These are phyloP conservation scores for Drosophila quasianomalipes DNA, from an alignment of 2,888 invertebrate species.

Conservation along the genomic window DNA sequence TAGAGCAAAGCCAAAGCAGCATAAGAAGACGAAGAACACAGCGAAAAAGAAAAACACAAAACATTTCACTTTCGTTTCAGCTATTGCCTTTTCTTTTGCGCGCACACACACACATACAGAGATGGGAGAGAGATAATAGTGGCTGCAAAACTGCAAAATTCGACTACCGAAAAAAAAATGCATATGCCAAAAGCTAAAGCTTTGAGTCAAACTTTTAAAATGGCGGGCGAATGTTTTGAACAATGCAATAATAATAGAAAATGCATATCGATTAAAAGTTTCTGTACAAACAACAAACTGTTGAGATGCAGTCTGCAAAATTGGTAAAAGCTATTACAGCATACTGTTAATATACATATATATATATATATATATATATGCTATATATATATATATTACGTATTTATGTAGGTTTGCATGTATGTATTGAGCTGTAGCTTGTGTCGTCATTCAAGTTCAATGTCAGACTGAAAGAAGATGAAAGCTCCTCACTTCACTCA, in stretches of 20 bases:
- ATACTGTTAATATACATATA: constrained; percentile 9
- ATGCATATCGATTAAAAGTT: constrained; percentile 55
- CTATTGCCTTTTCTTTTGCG: constrained; percentile 39
- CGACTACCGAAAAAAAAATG: constrained; percentile 15
- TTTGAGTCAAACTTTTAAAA: constrained; percentile 72
- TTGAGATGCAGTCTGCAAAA: constrained; percentile 61
- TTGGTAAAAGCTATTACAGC: constrained; percentile 56
- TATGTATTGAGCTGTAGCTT: constrained; percentile 17
- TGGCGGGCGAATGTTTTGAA: constrained; percentile 55
- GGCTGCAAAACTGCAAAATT: constrained; percentile 24
- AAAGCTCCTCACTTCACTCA: constrained; percentile 47
- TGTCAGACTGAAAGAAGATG: constrained; percentile 62
- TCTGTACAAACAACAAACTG: constrained; percentile 67
- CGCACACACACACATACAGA: constrained; percentile 18
- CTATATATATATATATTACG: constrained; percentile 8
- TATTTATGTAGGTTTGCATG: constrained; percentile 3
- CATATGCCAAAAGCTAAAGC: constrained; percentile 54
- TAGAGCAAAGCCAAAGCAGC: constrained; percentile 52
- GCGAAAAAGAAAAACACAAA: constrained; percentile 33
- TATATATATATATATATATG: neutral
- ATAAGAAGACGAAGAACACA: constrained; percentile 40
- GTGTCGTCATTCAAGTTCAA: constrained; percentile 73
- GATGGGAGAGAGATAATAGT: constrained; percentile 21
- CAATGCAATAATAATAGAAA: constrained; percentile 15
- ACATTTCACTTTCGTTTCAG: constrained; percentile 57